Conservation (phyloP, 1,140 invertebrate genomes). For the Camponotus vicinus region DNA sequence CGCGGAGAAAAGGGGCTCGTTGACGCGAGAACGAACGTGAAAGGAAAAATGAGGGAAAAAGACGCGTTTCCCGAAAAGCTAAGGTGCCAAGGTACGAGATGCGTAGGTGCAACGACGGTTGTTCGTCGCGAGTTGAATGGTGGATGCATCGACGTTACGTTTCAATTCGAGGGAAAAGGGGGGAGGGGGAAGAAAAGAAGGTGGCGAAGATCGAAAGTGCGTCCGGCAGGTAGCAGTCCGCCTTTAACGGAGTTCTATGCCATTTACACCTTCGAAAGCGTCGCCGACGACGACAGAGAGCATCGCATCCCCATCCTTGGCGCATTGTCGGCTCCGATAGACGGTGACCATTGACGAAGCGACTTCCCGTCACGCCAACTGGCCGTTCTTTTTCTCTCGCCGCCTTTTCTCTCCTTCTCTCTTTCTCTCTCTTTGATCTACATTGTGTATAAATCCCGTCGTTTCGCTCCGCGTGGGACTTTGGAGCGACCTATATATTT, state of each 20-base stretch:
- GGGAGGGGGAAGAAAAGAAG: not conserved
- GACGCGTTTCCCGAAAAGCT: constrained; percentile 37
- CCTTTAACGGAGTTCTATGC: constrained; percentile 60
- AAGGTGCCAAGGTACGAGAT: constrained; percentile 14
- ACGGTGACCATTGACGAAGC: constrained; percentile 72
- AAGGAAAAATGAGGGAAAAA: not conserved
- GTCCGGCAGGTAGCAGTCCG: constrained; percentile 67
- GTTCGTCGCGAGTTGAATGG: constrained; percentile 50
- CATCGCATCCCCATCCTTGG: not conserved
- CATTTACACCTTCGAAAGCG: constrained; percentile 75
- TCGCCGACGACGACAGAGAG: constrained; percentile 61
- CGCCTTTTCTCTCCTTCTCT: constrained; percentile 18
- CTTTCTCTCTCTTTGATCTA: constrained; percentile 40
- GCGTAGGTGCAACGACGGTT: constrained; percentile 34
- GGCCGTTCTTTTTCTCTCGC: constrained; percentile 18
- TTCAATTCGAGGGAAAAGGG: constrained; percentile 49
- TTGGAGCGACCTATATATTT: constrained; percentile 27
- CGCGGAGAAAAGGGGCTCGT: constrained; percentile 11
- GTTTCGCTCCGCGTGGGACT: constrained; percentile 40
- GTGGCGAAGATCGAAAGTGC: constrained; percentile 45
- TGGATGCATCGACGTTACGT: constrained; percentile 66
- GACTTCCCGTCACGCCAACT: constrained; percentile 79
- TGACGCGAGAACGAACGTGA: constrained; percentile 50
- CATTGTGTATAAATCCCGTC: constrained; percentile 14
- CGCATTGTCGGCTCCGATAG: constrained; percentile 62